Evolutionary conservation across 2,888 invertebrate genomes (phyloP), one percentile per base, ranked within the genome.

Genomic region (Leucophenga maculata): DNA sequence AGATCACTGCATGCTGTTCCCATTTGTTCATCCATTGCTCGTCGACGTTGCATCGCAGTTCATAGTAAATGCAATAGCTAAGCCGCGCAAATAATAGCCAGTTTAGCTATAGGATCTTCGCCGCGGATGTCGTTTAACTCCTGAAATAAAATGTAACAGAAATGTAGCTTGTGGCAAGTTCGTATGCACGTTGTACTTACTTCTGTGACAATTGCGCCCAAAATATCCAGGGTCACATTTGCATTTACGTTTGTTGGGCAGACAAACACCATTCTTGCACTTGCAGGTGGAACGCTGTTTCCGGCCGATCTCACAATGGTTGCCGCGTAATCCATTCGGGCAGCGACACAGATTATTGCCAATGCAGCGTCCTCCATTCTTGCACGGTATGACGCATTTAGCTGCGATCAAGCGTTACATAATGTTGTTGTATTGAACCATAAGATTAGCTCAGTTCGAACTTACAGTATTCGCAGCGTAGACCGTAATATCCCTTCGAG

Each of bases 341-440:
- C 97, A 97, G 73, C 95, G 93, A 88, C 97, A 97, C 86, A 94
- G 93, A 89, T 97, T 97, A 71, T 94, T 94, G 46, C 96, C 96
- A 74, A 87, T 93, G 86, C 97, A 97, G 69, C 94, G 93, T 0
- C 97, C 97, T 14, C 96, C 96, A 87, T 97, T 97, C 78, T 95
- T 90, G 86, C 97, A 97, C 3, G 97, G 96, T 80, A 97, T 94
- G 75, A 95, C 93, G 88, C 96, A 96, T 90, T 95, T 95, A 20
- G 95, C 95, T 95, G 88, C 26, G 39, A 39, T 39, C 39, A 60
- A 39, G 57, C 52, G 86, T 44, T 1, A 32, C 44, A 69, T 54
- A 59, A 50, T n/a, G 32, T 20, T 52, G 31, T 22, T 50, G n/a
- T 20, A 67, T 57, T 44, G 62, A 31, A 50, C 14, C 20, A 65